Conservation (phyloP, 2,797 vertebrate species). For the Triplophysa yarkandensis region DNA sequence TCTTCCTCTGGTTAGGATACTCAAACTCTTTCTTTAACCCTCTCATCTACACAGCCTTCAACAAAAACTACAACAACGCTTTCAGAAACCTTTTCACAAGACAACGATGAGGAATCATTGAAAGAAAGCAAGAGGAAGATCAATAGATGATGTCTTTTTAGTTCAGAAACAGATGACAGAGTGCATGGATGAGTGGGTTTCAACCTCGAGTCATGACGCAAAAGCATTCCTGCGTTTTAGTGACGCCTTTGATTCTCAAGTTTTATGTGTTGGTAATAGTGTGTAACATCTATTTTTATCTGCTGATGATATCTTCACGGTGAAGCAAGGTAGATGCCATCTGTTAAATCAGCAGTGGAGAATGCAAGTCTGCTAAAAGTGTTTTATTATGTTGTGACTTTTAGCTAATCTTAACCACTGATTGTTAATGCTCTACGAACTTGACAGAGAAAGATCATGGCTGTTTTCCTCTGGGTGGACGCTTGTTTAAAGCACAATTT, state of each 20-base stretch:
- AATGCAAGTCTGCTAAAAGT: conserved; percentile 3
- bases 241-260: neutral
- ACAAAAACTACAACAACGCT: conserved; percentile 96
- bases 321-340: neutral
- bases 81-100: conserved; percentile 91
- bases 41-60: conserved; percentile 96
- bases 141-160: neutral
- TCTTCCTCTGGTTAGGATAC: conserved; percentile 98
- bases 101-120: conserved; percentile 73
- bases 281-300: neutral
- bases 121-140: neutral
- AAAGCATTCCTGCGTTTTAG: neutral
- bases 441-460: neutral
- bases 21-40: conserved; percentile 99
- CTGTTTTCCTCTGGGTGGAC: neutral
- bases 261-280: neutral
- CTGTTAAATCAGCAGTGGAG: conserved; percentile 6
- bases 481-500: neutral
- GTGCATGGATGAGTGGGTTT: neutral
- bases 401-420: conserved; percentile 16
- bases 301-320: neutral
- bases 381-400: neutral
- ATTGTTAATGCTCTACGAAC: neutral
- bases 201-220: neutral
- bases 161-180: conserved; percentile 25